A percentile compares a stretch with the other conserved stretches of the same genome.
Conservation (phyloP, 2,888 invertebrate species). For the Penaeus monodon region DNA sequence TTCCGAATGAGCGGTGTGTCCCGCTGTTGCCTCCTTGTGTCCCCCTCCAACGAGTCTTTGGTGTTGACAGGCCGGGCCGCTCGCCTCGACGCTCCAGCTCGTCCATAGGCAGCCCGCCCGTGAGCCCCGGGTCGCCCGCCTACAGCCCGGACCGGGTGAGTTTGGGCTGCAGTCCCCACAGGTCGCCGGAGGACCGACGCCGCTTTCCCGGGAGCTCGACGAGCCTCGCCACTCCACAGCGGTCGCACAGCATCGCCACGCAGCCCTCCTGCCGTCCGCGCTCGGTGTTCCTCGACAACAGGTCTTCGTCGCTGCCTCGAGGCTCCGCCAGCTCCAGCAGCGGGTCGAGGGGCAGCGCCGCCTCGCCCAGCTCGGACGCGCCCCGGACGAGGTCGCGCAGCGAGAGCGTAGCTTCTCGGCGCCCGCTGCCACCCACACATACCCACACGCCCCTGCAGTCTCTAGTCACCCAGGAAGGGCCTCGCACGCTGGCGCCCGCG, state of each 20-base stretch:
- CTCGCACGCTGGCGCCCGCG: constrained; percentile 28
- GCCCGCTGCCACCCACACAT: constrained; percentile 20
- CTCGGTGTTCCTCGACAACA: constrained; percentile 25
- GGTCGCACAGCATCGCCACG: constrained; percentile 59
- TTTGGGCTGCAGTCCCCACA: constrained; percentile 22
- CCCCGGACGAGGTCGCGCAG: constrained; percentile 39
- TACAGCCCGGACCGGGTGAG: constrained; percentile 45
- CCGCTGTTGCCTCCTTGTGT: constrained; percentile 1
- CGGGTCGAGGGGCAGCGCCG: constrained; percentile 21
- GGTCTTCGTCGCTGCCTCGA: constrained; percentile 61
- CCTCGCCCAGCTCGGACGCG: constrained; percentile 25
- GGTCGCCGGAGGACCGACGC: constrained; percentile 14
- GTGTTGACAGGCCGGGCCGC: constrained; percentile 20
- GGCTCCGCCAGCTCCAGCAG: constrained; percentile 47
- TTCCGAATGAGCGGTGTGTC: no score
- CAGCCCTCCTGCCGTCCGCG: constrained; percentile 37
- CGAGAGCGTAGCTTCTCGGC: constrained; percentile 47
- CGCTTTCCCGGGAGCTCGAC: constrained; percentile 15
- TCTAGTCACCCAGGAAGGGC: constrained; percentile 7
- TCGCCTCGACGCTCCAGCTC: constrained; percentile 42
- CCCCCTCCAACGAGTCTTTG: not conserved
- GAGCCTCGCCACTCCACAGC: constrained; percentile 43
- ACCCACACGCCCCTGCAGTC: constrained; percentile 18
- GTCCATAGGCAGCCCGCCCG: constrained; percentile 44
- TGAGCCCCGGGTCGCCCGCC: constrained; percentile 42